These are phyloP conservation scores for Amyelois transitella DNA, from an alignment of 1,140 invertebrate species.

Conservation along the genomic window DNA sequence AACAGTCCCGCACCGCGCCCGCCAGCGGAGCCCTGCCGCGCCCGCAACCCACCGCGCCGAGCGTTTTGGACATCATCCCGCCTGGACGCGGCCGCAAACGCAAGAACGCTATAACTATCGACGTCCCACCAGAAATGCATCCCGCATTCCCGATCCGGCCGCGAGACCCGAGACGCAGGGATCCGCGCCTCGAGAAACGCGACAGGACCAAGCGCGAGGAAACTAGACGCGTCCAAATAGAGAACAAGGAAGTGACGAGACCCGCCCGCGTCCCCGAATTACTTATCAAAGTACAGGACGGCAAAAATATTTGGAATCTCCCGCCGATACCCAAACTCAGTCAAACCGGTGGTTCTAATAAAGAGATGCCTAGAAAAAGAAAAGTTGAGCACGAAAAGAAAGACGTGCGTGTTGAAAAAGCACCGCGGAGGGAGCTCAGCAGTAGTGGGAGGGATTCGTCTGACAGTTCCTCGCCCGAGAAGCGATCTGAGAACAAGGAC, in stretches of 20 bases:
- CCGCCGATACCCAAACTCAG: conserved; percentile 64
- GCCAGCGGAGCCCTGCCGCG: conserved; percentile 6
- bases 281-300: conserved; percentile 36
- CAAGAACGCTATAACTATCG: conserved; percentile 65
- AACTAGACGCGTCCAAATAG: conserved; percentile 6
- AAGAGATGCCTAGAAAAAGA: conserved; percentile 31
- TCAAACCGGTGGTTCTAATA: conserved; percentile 24
- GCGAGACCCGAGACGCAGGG: conserved; percentile 26
- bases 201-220: conserved; percentile 10
- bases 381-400: conserved; percentile 41
- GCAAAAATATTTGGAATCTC: conserved; percentile 51
- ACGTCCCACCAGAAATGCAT: conserved; percentile 14
- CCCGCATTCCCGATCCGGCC: conserved; percentile 9
- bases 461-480: conserved; percentile 37
- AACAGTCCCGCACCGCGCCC: conserved; percentile 48
- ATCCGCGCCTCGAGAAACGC: conserved; percentile 24
- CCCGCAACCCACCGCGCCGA: conserved; percentile 36
- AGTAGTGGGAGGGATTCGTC: conserved; percentile 18
- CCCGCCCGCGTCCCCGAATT: conserved; percentile 23
- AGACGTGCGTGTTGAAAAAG: conserved; percentile 31
- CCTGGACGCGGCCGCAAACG: conserved; percentile 55
- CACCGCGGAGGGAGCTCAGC: conserved; percentile 25
- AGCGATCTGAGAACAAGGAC: conserved; percentile 24
- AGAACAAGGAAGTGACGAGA: conserved; percentile 10
- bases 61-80: conserved; percentile 61